phyloP scores from a whole-genome alignment of 1,140 invertebrate species.

The Halictus rubicundus region DNA sequence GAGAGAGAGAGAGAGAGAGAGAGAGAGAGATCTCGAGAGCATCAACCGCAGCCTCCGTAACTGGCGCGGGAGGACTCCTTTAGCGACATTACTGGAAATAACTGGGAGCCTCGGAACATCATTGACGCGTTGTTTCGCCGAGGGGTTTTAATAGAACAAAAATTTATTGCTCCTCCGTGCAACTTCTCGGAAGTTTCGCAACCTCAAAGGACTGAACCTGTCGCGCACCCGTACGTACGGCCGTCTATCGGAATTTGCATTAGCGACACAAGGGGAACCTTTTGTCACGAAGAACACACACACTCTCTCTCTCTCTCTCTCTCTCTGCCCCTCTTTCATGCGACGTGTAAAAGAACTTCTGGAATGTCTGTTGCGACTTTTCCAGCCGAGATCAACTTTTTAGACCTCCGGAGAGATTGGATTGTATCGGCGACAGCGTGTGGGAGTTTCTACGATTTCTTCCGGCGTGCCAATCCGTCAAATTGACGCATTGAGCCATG shows the following conservation, averaged over 20 bases:
- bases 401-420: too few relatives aligned
- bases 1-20: too few relatives aligned
- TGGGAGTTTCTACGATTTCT: too few relatives aligned
- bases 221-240: not conserved
- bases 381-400: too few relatives aligned
- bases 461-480: too few relatives aligned
- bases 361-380: too few relatives aligned
- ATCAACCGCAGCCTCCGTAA: slow-evolving; percentile 29
- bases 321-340: too few relatives aligned
- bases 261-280: not conserved
- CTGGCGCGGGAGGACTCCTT: not conserved
- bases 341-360: not conserved
- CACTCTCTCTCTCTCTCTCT: too few relatives aligned
- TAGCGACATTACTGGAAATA: not conserved
- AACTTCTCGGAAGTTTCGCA: not conserved
- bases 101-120: not conserved
- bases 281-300: not conserved
- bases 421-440: too few relatives aligned
- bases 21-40: not conserved
- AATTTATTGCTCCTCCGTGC: not conserved
- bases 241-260: not conserved
- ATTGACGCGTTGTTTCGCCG: not conserved
- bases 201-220: not conserved
- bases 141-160: not conserved
- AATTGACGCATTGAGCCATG: too few relatives aligned